phyloP scores from a whole-genome alignment of 1,140 invertebrate genomes.

The Phymorhynchus buccinoides region DNA sequence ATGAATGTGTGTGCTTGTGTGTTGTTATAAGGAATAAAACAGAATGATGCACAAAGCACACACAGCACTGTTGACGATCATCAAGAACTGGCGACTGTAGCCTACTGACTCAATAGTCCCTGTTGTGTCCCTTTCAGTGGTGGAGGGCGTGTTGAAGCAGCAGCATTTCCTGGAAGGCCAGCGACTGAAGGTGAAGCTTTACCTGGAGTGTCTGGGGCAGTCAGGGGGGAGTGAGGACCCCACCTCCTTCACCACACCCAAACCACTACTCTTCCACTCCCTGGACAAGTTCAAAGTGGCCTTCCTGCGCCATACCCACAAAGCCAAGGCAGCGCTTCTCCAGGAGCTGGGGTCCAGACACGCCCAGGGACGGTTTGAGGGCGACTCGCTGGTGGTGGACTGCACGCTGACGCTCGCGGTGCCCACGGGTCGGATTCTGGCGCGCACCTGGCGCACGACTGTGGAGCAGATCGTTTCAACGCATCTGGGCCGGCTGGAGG shows the following conservation, averaged over 20 bases:
- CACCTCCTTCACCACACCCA: slow-evolving; percentile 26
- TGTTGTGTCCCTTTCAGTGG: slow-evolving; percentile 46
- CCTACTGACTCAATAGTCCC: too few relatives aligned
- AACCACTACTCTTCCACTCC: not conserved
- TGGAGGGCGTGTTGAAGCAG: slow-evolving; percentile 38
- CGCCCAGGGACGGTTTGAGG: slow-evolving; percentile 4
- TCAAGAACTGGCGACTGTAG: too few relatives aligned
- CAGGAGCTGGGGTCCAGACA: slow-evolving; percentile 1
- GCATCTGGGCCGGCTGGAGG: slow-evolving; percentile 13
- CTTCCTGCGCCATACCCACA: slow-evolving; percentile 26
- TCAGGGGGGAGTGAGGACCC: slow-evolving; percentile 37
- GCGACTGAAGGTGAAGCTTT: slow-evolving; percentile 42
- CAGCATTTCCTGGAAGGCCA: slow-evolving; percentile 44
- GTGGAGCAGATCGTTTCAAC: slow-evolving; percentile 11
- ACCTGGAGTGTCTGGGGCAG: slow-evolving; percentile 49
- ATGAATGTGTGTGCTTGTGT: too few relatives aligned
- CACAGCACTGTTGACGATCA: too few relatives aligned
- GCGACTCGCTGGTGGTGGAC: not conserved
- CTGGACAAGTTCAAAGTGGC: slow-evolving; percentile 32
- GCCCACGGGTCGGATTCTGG: slow-evolving; percentile 40
- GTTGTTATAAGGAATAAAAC: too few relatives aligned
- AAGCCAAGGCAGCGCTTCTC: not conserved
- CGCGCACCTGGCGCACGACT: slow-evolving; percentile 41
- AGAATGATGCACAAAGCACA: too few relatives aligned
- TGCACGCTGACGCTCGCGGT: slow-evolving; percentile 43